Base-by-base conservation (phyloP, 2,113 vertebrate species). In the Siniperca knerii region DNA sequence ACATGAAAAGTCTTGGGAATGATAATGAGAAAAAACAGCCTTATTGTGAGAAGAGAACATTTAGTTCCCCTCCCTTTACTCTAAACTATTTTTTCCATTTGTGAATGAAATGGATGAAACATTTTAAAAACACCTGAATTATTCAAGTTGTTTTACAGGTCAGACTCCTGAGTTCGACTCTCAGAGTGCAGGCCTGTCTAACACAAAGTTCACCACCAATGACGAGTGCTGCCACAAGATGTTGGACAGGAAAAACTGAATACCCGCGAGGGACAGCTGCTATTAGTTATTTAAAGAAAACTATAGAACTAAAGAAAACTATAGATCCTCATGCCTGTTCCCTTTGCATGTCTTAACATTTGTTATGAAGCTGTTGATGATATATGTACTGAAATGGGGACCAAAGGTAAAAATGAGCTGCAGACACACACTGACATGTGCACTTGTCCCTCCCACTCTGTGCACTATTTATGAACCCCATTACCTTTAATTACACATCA, bases 221-320 rank as follows among this genome's bases (percentile, higher is more conserved):
- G 8, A 25, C 11, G 5, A 18, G 23, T 29, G 33, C 29, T 72
- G 75, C 50, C 33, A 18, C 37, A 77, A 75, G 70, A 81, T 10
- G 83, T 84, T 37, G 8, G 44, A 66, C 80, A 37, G 8, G 61
- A 62, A 37, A n/a, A 33, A 64, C 54, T 0, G 33, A 54, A 64
- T 35, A 29, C 54, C 42, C 3, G 15, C 4, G 2, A 60, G 4
- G n/a, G 2, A 23, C 35, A 12, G 18, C 11, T 29, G 42, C 8
- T 4, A 35, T 74, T 72, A 60, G 0, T 52, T 37, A 52, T 18
- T 10, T 21, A 66, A 8, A 23, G 6, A 16, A 21, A 37, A 55
- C 6, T 25, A 25, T 25, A 25, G 25, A 25, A 25, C 25, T 21
- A 66, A 8, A 23, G 6, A 16, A 21, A 37, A 12, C 4, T 18